These are phyloP conservation scores for Pteronotus mesoamericanus DNA, from an alignment of 2,797 vertebrate genomes.

Conservation along the genomic window DNA sequence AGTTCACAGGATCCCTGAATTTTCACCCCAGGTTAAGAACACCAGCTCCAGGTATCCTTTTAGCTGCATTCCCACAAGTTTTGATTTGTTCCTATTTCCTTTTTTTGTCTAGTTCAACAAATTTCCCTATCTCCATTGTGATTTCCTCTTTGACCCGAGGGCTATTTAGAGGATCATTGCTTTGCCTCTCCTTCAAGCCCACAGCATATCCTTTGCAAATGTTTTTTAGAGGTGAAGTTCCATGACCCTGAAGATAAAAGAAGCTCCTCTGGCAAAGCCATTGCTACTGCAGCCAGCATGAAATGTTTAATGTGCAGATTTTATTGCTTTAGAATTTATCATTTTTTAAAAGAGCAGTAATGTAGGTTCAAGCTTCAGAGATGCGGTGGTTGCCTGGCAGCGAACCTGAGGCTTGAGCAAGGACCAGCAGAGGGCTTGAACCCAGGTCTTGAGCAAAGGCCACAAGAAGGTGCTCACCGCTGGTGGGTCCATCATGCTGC, in stretches of 20 bases:
- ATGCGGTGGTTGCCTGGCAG: not conserved
- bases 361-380: constrained; percentile 4
- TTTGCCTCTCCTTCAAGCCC: constrained; percentile 24
- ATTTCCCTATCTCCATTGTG: constrained; percentile 49
- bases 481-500: not conserved
- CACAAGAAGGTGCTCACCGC: not conserved
- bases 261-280: not conserved
- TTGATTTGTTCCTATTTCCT: constrained; percentile 37
- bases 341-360: not conserved
- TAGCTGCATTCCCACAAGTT: not conserved
- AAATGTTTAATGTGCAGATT: constrained; percentile 21
- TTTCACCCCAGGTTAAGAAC: not conserved
- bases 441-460: not conserved
- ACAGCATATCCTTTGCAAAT: not conserved
- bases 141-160: constrained; percentile 52
- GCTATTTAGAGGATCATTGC: not conserved
- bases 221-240: not conserved
- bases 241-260: not conserved
- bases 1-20: not conserved
- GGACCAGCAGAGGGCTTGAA: not conserved
- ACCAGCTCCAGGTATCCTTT: not conserved
- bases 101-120: constrained; percentile 48
- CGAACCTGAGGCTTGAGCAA: not conserved
- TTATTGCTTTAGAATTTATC: constrained; percentile 38
- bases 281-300: not conserved